phyloP scores from a whole-genome alignment of 2,113 vertebrate species.

The Pseudorectes ferrugineus region DNA sequence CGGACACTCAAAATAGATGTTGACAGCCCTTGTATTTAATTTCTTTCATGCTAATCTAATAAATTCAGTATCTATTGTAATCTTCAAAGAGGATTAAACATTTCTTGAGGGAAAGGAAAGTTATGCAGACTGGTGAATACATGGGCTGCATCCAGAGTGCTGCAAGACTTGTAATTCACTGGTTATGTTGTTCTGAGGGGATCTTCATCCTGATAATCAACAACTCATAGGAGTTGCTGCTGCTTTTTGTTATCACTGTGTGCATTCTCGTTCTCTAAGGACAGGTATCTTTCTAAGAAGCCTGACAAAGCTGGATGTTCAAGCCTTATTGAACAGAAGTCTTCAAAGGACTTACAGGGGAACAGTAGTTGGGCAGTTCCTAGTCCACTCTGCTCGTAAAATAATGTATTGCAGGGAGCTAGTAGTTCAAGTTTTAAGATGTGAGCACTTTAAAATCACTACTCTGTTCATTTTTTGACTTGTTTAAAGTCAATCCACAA shows the following conservation, averaged over 20 bases:
- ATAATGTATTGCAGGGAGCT: neutral
- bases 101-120: neutral
- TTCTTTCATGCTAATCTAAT: neutral
- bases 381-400: neutral
- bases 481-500: constrained; percentile 32
- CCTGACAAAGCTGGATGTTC: neutral
- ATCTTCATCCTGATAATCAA: neutral
- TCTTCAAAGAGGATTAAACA: constrained; percentile 7
- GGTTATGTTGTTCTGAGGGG: neutral
- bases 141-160: neutral
- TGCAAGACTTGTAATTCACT: neutral
- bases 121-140: accelerated
- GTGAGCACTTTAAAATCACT: constrained; percentile 34
- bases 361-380: neutral
- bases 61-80: constrained; percentile 15
- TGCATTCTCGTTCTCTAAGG: neutral
- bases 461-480: neutral
- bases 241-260: neutral
- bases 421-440: neutral
- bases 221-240: neutral
- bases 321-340: neutral
- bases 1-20: neutral
- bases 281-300: neutral
- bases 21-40: neutral
- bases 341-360: neutral